Evolutionary conservation across 2,888 invertebrate genomes (phyloP).

Genomic region (Meteorus cinctellus): DNA sequence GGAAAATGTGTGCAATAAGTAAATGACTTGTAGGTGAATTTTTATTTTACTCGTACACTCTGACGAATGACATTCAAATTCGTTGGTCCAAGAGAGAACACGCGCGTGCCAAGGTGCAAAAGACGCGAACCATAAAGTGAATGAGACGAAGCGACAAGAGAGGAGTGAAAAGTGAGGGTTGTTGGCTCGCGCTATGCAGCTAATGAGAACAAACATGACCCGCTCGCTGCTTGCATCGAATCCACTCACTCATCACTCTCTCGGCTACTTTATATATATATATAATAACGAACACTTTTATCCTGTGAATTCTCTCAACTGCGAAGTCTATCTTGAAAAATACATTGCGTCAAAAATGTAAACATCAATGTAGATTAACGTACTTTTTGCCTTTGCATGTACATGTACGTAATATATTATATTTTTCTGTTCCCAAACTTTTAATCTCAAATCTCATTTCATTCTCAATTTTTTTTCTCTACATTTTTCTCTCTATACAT

Average conservation of each 20-base stretch:
- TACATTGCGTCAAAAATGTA: background rate
- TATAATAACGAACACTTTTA: background rate
- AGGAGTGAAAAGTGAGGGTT: slow-evolving; percentile 45
- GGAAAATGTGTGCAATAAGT: slow-evolving; percentile 4
- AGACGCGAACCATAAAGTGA: slow-evolving; percentile 7
- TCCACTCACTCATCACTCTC: slow-evolving; percentile 49
- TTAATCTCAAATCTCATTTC: background rate
- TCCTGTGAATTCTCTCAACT: background rate
- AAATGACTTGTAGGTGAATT: background rate
- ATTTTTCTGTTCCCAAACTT: background rate
- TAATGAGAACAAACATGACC: slow-evolving; percentile 61
- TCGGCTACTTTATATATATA: slow-evolving; percentile 8
- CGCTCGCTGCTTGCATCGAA: slow-evolving; percentile 44
- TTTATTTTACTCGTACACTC: slow-evolving; percentile 13
- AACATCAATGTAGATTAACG: background rate
- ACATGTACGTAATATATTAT: background rate
- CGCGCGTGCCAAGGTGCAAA: background rate
- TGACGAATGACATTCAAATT: slow-evolving; percentile 26
- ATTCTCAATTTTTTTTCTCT: background rate
- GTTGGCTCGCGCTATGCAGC: slow-evolving; percentile 58
- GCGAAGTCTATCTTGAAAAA: slow-evolving; percentile 7
- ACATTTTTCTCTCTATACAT: background rate
- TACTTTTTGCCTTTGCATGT: background rate
- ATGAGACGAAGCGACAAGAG: slow-evolving; percentile 15
- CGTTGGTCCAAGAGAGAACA: slow-evolving; percentile 40